Percentiles rank a stretch among this genome's conserved stretches.
Conservation (phyloP, 2,113 vertebrate species). For the Dicaeum eximium region DNA sequence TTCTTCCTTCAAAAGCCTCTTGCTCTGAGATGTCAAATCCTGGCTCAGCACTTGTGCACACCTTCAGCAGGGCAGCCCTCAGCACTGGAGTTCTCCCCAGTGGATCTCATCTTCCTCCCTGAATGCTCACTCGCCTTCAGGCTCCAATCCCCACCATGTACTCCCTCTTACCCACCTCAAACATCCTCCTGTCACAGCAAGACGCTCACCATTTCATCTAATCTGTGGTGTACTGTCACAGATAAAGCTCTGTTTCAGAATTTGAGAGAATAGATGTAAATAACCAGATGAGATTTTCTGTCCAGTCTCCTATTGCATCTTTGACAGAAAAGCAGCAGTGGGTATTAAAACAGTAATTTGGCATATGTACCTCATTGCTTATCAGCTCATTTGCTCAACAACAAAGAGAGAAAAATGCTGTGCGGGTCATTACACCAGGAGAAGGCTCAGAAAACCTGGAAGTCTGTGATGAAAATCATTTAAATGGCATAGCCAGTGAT, state of each 20-base stretch:
- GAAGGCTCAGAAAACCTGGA: constrained; percentile 18
- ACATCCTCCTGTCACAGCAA: neutral
- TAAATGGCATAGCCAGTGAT: neutral
- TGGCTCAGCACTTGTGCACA: neutral
- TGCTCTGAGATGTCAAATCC: neutral
- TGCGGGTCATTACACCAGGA: neutral
- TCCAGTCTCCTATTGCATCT: neutral
- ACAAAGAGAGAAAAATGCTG: neutral
- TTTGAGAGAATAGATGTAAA: neutral
- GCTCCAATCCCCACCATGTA: fast-evolving
- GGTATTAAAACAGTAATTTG: neutral
- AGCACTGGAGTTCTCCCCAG: neutral
- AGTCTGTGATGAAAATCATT: constrained; percentile 22
- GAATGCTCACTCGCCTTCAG: neutral
- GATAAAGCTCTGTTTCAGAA: neutral
- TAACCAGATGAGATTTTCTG: neutral
- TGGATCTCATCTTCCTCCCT: neutral
- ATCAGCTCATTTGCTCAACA: neutral
- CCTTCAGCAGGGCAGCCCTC: neutral
- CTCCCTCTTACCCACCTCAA: neutral
- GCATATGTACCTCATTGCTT: neutral
- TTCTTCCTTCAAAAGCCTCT: neutral
- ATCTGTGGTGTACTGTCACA: neutral
- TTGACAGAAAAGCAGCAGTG: neutral
- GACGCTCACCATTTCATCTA: neutral